These are phyloP conservation scores for Paramisgurnus dabryanus DNA, from an alignment of 2,113 vertebrate genomes.

Conservation along the genomic window DNA sequence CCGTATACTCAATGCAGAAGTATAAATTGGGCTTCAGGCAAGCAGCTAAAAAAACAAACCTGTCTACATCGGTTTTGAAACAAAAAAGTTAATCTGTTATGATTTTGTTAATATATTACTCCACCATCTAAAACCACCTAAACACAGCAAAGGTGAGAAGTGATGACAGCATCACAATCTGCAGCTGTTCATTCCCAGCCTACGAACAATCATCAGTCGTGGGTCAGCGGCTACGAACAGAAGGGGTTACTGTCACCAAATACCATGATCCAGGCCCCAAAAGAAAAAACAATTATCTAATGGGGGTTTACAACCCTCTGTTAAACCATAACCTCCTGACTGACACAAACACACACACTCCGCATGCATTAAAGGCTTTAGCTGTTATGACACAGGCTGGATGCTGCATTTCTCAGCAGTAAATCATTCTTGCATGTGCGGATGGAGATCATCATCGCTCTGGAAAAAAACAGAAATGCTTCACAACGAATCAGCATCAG, in stretches of 20 bases:
- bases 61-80: neutral
- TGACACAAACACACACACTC: constrained; percentile 34
- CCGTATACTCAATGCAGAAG: too few relatives aligned
- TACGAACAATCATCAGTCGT: constrained; percentile 23
- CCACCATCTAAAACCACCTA: neutral
- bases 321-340: constrained; percentile 38
- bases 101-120: neutral
- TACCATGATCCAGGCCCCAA: constrained; percentile 35
- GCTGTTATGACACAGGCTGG: neutral
- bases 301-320: constrained; percentile 33
- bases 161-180: constrained; percentile 21
- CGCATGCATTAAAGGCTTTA: neutral
- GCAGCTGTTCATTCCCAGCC: constrained; percentile 23
- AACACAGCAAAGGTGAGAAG: constrained; percentile 28
- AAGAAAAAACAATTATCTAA: constrained; percentile 36
- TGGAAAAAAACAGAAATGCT: constrained; percentile 35
- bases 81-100: neutral
- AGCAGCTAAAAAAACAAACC: too few relatives aligned
- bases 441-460: constrained; percentile 12
- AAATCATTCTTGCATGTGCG: neutral
- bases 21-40: too few relatives aligned
- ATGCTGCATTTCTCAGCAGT: neutral
- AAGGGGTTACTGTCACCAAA: constrained; percentile 8
- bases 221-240: constrained; percentile 1
- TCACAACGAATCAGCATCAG: constrained; percentile 47